phyloP scores from a whole-genome alignment of 2,888 invertebrate species.

The Galerucella pusilla region DNA sequence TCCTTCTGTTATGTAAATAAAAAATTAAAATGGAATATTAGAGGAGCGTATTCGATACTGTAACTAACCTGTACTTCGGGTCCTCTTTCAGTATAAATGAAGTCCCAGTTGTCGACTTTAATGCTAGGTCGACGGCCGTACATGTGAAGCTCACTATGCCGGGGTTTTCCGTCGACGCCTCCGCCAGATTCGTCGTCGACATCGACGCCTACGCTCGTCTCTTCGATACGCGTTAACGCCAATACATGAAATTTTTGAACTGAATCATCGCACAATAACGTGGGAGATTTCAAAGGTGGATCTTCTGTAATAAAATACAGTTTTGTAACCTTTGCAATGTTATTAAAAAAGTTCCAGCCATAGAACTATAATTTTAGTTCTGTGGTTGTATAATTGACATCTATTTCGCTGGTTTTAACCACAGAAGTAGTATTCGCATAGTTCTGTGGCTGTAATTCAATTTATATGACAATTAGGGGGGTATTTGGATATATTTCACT shows the following conservation, averaged over 20 bases:
- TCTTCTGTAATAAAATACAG: slow-evolving; percentile 21
- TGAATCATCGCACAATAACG: slow-evolving; percentile 15
- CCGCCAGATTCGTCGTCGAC: slow-evolving; percentile 38
- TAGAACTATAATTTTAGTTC: too few species aligned
- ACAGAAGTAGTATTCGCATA: too few species aligned
- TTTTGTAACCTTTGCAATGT: too few species aligned
- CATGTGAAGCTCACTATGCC: slow-evolving; percentile 35
- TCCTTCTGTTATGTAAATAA: too few species aligned
- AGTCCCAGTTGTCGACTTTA: slow-evolving; percentile 63
- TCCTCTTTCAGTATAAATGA: slow-evolving; percentile 58
- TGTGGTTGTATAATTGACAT: too few species aligned
- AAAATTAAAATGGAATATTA: neutral
- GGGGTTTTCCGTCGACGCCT: slow-evolving; percentile 31
- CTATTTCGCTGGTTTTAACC: too few species aligned
- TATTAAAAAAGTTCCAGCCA: too few species aligned
- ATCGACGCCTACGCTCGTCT: slow-evolving; percentile 46
- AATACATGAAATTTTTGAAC: slow-evolving; percentile 60
- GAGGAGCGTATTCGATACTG: neutral
- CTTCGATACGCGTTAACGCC: slow-evolving; percentile 59
- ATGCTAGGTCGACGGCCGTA: slow-evolving; percentile 58
- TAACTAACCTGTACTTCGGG: slow-evolving; percentile 42
- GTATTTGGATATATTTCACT: too few species aligned
- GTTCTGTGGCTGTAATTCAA: too few species aligned
- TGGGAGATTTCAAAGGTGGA: slow-evolving; percentile 17
- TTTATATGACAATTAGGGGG: too few species aligned